These are phyloP conservation scores for Plebejus melissa DNA, from an alignment of 2,888 invertebrate genomes.

Conservation along the genomic window DNA sequence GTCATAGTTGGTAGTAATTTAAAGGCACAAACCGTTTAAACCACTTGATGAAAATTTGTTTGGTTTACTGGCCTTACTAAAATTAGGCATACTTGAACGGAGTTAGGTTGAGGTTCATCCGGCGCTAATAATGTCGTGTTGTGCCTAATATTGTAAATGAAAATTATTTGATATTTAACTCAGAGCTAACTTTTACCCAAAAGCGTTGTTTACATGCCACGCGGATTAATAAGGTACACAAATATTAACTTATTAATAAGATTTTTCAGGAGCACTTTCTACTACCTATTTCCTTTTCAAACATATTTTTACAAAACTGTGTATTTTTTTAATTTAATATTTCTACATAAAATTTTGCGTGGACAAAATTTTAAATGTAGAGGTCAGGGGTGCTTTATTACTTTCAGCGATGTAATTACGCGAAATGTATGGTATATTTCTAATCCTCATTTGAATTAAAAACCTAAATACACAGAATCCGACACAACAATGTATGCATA, in stretches of 20 bases:
- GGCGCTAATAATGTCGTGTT: too few species aligned
- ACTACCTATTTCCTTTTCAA: too few species aligned
- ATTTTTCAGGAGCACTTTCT: too few species aligned
- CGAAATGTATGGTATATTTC: constrained; percentile 38
- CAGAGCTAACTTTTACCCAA: too few species aligned
- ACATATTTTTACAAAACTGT: too few species aligned
- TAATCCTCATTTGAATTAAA: constrained; percentile 61
- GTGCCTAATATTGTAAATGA: background rate
- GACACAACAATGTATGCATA: constrained; percentile 65
- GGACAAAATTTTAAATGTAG: background rate
- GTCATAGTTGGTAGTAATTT: background rate
- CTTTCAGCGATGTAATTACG: constrained; percentile 38
- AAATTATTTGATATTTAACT: background rate
- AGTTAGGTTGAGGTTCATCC: too few species aligned
- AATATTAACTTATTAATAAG: background rate
- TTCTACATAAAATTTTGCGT: background rate
- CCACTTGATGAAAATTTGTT: background rate
- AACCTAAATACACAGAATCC: constrained; percentile 53
- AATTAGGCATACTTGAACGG: too few species aligned
- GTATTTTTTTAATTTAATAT: background rate
- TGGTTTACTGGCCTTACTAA: background rate
- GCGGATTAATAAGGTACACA: background rate
- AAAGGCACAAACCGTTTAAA: background rate
- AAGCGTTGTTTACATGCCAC: background rate
- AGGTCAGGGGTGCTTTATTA: constrained; percentile 24